phyloP scores from a whole-genome alignment of 2,113 vertebrate genomes.

The Pavo muticus region DNA sequence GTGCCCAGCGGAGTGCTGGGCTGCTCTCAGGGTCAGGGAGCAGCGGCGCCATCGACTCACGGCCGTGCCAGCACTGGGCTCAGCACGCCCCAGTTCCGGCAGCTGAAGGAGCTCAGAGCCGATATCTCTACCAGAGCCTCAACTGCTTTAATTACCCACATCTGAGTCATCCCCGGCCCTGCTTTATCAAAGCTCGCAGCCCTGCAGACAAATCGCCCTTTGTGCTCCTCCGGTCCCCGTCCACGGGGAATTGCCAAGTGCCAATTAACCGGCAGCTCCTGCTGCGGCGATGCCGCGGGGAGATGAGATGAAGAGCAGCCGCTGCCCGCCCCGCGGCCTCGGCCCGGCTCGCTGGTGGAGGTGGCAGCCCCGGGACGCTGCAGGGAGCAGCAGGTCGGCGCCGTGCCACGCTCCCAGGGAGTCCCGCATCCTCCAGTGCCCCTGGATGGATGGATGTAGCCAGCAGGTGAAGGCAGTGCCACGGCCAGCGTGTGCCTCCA shows the following conservation, averaged over 20 bases:
- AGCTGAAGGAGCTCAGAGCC: neutral
- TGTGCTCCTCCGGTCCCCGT: slow-evolving; percentile 26
- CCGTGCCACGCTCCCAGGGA: neutral
- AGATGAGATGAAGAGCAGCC: neutral
- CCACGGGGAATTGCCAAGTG: neutral
- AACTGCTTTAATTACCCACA: neutral
- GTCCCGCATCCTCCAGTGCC: neutral
- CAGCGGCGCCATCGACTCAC: accelerated
- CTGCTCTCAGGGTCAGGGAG: accelerated
- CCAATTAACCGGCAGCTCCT: neutral
- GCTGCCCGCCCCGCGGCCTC: neutral
- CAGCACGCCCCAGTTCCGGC: neutral
- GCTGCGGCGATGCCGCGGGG: neutral
- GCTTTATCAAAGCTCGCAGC: neutral
- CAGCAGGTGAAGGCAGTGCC: neutral
- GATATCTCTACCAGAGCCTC: neutral
- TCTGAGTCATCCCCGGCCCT: neutral
- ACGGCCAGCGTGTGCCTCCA: neutral
- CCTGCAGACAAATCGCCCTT: slow-evolving; percentile 20
- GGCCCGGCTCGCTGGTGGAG: neutral
- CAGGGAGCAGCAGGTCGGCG: neutral
- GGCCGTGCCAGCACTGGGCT: accelerated
- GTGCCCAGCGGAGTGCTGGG: neutral
- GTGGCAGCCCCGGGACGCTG: neutral
- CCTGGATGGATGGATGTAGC: neutral